Percentiles rank a stretch among this genome's conserved stretches.
Evolutionary conservation across 2,888 invertebrate genomes (phyloP).

Genomic region (Lithosia quadra): DNA sequence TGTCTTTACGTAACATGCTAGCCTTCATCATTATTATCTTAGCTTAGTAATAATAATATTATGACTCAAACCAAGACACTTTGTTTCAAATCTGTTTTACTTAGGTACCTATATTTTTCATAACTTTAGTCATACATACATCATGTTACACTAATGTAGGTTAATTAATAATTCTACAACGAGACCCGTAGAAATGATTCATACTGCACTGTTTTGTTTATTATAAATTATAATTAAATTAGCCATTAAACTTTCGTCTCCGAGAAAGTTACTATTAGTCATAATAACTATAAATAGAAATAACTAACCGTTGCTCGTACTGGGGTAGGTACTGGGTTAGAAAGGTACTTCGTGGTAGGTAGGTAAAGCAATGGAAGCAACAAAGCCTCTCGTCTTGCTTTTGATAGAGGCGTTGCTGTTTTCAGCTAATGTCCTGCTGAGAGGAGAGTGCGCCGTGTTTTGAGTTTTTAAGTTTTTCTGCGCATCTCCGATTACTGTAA

Average conservation of each 20-base stretch:
- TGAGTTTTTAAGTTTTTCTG: no score
- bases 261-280: neutral
- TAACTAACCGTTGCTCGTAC: no score
- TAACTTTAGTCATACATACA: constrained; percentile 10
- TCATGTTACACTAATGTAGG: neutral
- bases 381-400: no score
- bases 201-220: neutral
- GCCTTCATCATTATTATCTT: constrained; percentile 26
- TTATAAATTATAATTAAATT: neutral
- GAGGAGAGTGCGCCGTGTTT: no score
- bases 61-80: constrained; percentile 39
- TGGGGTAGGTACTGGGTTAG: no score
- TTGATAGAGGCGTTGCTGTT: no score
- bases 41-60: constrained; percentile 37
- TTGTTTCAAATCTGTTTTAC: constrained; percentile 29
- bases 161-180: constrained; percentile 4
- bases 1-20: constrained; percentile 31
- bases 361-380: no score
- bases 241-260: neutral
- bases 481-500: no score
- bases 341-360: no score
- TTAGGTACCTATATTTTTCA: constrained; percentile 23
- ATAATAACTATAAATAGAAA: neutral
- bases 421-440: no score
- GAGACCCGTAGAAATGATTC: constrained; percentile 16